Conservation (phyloP, 1,140 invertebrate species). For the Tetragonula clypearis region DNA sequence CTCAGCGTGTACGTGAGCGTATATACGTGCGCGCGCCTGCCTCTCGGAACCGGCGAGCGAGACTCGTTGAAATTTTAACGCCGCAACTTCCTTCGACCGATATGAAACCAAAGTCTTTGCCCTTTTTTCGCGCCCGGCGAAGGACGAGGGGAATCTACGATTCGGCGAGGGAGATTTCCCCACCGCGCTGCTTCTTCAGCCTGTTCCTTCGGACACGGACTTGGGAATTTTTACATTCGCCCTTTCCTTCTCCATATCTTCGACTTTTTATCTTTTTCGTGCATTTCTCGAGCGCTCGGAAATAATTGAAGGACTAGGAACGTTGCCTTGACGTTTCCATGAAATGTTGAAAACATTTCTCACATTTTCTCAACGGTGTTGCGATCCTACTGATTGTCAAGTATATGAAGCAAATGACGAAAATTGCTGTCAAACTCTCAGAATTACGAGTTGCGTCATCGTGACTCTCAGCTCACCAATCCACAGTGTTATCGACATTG, state of each 20-base stretch:
- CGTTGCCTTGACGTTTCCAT: neutral
- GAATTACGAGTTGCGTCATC: too few relatives aligned
- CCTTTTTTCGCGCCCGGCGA: neutral
- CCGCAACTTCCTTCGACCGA: constrained; percentile 4
- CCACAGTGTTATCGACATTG: neutral
- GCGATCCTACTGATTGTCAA: too few relatives aligned
- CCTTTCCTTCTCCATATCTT: neutral
- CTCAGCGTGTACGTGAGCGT: neutral
- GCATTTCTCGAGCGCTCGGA: neutral
- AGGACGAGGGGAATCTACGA: neutral
- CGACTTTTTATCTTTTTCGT: neutral
- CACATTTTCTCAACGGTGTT: too few relatives aligned
- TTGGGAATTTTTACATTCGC: neutral
- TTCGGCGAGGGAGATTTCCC: neutral
- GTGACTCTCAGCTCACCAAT: too few relatives aligned
- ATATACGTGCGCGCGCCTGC: neutral
- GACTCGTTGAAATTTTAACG: constrained; percentile 47
- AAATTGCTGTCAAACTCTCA: too few relatives aligned
- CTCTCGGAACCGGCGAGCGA: constrained; percentile 11
- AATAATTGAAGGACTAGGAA: neutral
- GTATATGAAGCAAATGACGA: too few relatives aligned
- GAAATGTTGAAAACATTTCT: too few relatives aligned
- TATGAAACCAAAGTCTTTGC: constrained; percentile 13
- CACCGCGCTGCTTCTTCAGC: too few relatives aligned
- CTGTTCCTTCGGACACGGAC: too few relatives aligned